These are phyloP conservation scores for Rhopilema esculentum DNA, from an alignment of 30 jellyfish, hydroid and myxozoan genomes.

Conservation along the genomic window DNA sequence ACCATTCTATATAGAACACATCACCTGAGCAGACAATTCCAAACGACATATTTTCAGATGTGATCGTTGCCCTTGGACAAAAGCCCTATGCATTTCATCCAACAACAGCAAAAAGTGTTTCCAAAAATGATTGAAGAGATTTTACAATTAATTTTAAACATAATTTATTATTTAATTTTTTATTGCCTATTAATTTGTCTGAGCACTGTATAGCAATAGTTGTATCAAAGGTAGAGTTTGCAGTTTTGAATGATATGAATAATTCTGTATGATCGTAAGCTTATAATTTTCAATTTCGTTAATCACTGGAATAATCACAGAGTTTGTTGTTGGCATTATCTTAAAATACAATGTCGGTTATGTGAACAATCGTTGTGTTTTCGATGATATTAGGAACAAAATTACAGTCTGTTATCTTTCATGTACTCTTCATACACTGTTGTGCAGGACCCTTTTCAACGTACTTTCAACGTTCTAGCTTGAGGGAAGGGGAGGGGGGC, in stretches of 20 bases:
- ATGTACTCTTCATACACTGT: neutral
- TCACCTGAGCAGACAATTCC: no score
- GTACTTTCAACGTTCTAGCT: no score
- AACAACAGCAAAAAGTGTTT: no score
- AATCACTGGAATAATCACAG: neutral
- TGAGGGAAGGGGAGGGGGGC: no score
- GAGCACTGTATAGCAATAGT: constrained; percentile 8
- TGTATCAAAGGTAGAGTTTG: constrained; percentile 2
- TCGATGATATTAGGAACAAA: neutral
- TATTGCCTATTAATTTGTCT: no score
- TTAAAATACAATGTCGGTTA: neutral
- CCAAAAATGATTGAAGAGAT: no score
- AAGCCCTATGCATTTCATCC: no score
- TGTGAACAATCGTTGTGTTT: neutral
- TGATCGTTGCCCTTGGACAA: no score
- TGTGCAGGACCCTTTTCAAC: no score
- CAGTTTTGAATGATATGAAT: neutral
- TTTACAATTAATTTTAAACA: no score
- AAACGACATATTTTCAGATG: no score
- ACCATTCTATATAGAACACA: neutral
- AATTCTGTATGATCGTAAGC: neutral
- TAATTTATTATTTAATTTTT: no score
- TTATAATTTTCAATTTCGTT: neutral
- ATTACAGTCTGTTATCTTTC: neutral
- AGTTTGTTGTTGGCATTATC: neutral